Evolutionary conservation across 2,113 vertebrate species (phyloP), one percentile per base, ranked within the genome.

Genomic region (Misgurnus mizolepis): DNA sequence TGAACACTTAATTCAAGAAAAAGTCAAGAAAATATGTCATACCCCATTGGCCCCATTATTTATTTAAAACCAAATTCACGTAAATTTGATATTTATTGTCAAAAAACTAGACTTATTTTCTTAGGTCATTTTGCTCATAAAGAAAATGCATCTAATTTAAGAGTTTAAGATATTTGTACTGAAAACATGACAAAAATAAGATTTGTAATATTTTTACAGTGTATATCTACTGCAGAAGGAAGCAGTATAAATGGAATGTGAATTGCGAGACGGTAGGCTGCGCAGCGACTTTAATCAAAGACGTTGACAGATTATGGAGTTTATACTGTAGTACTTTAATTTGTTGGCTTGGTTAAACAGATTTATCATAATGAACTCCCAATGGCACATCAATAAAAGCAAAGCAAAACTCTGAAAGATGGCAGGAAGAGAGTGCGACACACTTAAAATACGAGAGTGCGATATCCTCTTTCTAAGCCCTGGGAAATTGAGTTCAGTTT

Each of bases 301-400:
- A n/a, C 67, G 27, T 55, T 69, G 55, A 70, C 65, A 50, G 64
- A 68, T 81, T 49, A 55, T 39, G 61, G 12, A 70, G 80, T 47
- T 43, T 58, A 53, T 34, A 34, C 27, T 67, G 39, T 39, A 22
- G 66, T 53, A 53, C 65, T 62, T n/a, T 69, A 7, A 81, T 68
- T 76, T 76, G 15, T 53, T 76, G 60, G n/a, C 66, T 72, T 50
- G 66, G 14, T 49, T 43, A 71, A 78, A 79, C 62, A 74, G 69
- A 83, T 78, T 41, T 58, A 72, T 84, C 60, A 72, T 84, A 71
- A 78, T 71, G 53, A 62, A 67, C 49, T 65, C 82, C 78, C 73
- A 55, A 22, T 40, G 61, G 82, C 60, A 49, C 65, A 69, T 34
- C 41, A 43, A 39, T 64, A n/a, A 75, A 41, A 67, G 61, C 18